A percentile compares a stretch with the other conserved stretches of the same genome.
Conservation (phyloP, 2,113 vertebrate species). For the Rhegmatorhina hoffmannsi region DNA sequence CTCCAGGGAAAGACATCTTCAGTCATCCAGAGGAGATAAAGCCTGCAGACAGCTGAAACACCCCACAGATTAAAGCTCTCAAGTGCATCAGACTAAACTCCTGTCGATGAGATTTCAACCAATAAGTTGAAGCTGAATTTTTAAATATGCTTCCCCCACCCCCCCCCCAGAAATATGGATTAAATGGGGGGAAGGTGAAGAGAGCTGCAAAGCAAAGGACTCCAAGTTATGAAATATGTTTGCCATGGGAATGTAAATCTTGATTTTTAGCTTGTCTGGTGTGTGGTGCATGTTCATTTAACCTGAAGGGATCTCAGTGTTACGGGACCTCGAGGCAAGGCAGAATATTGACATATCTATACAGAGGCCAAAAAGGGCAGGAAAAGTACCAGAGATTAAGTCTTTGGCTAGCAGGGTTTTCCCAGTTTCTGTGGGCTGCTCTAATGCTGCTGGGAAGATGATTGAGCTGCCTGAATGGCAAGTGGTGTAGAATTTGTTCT, state of each 20-base stretch:
- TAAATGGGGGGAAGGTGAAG: background rate
- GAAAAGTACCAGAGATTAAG: background rate
- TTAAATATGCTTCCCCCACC: fast-evolving
- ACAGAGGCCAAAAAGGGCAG: background rate
- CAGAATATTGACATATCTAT: background rate
- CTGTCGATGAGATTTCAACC: background rate
- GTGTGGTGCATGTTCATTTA: background rate
- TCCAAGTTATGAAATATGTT: background rate
- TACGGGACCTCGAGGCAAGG: background rate
- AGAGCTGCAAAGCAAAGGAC: background rate
- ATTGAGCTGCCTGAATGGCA: background rate
- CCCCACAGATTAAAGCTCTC: background rate
- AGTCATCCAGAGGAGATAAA: background rate
- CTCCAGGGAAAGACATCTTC: background rate
- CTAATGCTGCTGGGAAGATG: background rate
- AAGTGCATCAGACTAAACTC: background rate
- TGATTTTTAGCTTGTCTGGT: background rate
- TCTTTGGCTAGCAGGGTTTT: background rate
- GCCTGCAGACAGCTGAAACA: background rate
- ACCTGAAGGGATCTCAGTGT: background rate
- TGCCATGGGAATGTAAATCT: background rate
- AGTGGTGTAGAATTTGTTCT: background rate
- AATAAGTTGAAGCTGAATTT: background rate
- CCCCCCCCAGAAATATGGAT: background rate
- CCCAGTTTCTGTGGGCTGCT: background rate